phyloP scores from a whole-genome alignment of 2,113 vertebrate species.

The Brachyhypopomus occidentalis region DNA sequence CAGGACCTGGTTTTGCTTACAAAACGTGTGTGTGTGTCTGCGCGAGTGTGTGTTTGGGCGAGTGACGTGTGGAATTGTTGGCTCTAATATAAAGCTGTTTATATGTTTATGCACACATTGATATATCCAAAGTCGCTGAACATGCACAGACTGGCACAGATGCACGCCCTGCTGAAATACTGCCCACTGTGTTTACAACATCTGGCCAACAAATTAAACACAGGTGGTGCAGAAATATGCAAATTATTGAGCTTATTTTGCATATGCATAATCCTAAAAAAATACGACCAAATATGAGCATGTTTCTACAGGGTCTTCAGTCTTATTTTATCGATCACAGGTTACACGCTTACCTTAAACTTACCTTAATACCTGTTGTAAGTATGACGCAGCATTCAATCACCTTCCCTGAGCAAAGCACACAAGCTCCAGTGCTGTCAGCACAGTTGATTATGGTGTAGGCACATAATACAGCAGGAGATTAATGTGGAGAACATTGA shows the following conservation, averaged over 20 bases:
- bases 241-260: neutral
- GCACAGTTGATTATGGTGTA: no score
- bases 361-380: no score
- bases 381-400: no score
- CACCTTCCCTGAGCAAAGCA: no score
- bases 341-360: no score
- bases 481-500: no score
- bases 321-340: no score
- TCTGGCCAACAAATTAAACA: slow-evolving; percentile 17
- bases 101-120: slow-evolving; percentile 34
- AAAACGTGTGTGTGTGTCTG: slow-evolving; percentile 34
- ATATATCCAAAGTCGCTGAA: slow-evolving; percentile 9
- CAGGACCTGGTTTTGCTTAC: slow-evolving; percentile 33
- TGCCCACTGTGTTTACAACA: slow-evolving; percentile 22
- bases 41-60: neutral
- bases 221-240: no score
- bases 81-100: slow-evolving; percentile 43
- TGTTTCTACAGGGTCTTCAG: neutral
- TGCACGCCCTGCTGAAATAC: slow-evolving; percentile 25
- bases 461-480: no score
- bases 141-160: slow-evolving; percentile 6
- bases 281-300: slow-evolving; percentile 22
- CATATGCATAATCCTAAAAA: neutral
- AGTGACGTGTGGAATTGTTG: slow-evolving; percentile 7
- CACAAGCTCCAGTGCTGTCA: no score